Percentiles rank a stretch among this genome's conserved stretches.
phyloP scores from a whole-genome alignment of 2,888 invertebrate genomes.

The Andrena minutula region DNA sequence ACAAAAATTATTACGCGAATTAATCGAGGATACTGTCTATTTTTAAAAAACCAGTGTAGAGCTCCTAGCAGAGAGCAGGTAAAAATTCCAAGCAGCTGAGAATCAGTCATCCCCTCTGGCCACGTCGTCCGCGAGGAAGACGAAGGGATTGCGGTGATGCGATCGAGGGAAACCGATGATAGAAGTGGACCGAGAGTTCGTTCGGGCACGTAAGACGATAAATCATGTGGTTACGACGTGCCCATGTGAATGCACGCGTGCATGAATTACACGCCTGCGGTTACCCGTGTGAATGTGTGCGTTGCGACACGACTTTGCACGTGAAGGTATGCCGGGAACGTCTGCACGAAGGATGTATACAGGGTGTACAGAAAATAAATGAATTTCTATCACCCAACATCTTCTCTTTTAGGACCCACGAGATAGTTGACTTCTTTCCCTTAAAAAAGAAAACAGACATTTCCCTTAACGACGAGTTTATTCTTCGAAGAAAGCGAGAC shows the following conservation, averaged over 20 bases:
- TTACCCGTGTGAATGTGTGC: conserved; percentile 8
- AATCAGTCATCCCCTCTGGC: conserved; percentile 51
- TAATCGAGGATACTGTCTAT: conserved; percentile 1
- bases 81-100: conserved; percentile 41
- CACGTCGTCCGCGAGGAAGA: conserved; percentile 6
- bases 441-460: neutral
- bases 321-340: conserved; percentile 5
- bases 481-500: neutral
- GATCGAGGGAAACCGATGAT: conserved; percentile 65
- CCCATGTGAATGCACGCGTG: conserved; percentile 40
- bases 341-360: neutral
- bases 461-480: too few relatives aligned
- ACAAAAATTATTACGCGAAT: neutral
- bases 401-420: neutral
- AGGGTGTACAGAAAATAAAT: neutral
- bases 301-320: neutral
- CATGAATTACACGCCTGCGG: conserved; percentile 47
- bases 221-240: conserved; percentile 67
- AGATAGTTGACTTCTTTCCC: neutral
- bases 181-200: conserved; percentile 62
- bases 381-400: too few relatives aligned
- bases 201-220: conserved; percentile 71
- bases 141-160: conserved; percentile 25
- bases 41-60: neutral
- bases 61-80: neutral